phyloP scores from a whole-genome alignment of 2,888 invertebrate genomes.

The Sphinx pinastri region DNA sequence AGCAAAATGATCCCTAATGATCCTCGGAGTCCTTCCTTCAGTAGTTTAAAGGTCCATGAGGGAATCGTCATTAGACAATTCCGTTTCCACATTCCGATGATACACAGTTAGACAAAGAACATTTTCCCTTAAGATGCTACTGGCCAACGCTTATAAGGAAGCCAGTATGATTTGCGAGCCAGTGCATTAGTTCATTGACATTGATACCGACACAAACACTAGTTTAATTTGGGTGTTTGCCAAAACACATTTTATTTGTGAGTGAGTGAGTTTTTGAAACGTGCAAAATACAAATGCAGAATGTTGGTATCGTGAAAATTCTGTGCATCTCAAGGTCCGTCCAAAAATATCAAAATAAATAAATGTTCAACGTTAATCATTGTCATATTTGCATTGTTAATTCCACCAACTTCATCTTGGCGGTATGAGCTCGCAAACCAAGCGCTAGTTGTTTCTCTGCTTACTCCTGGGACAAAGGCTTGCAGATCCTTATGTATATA shows the following conservation, averaged over 20 bases:
- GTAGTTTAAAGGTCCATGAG: too few relatives aligned
- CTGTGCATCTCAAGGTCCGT: not conserved
- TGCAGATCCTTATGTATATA: too few relatives aligned
- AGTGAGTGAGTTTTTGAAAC: conserved; percentile 53
- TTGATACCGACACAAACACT: conserved; percentile 65
- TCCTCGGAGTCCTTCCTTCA: too few relatives aligned
- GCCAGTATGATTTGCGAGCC: conserved; percentile 31
- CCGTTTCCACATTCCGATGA: too few relatives aligned
- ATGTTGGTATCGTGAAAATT: conserved; percentile 5
- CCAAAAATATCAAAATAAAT: not conserved
- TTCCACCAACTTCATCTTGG: too few relatives aligned
- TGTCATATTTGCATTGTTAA: not conserved
- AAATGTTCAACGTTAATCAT: not conserved
- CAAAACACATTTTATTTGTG: conserved; percentile 61
- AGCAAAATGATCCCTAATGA: too few relatives aligned
- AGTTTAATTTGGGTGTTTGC: conserved; percentile 59
- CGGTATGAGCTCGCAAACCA: too few relatives aligned
- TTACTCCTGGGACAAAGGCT: too few relatives aligned
- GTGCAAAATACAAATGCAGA: too few relatives aligned
- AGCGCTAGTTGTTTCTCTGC: too few relatives aligned
- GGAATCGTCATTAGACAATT: too few relatives aligned
- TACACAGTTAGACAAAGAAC: too few relatives aligned
- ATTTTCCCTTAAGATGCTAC: not conserved
- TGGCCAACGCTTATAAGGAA: not conserved
- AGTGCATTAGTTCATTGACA: conserved; percentile 67